A percentile compares a stretch with the other conserved stretches of the same genome.
Conservation (phyloP, 2,113 vertebrate genomes). For the Stigmatopora argus region DNA sequence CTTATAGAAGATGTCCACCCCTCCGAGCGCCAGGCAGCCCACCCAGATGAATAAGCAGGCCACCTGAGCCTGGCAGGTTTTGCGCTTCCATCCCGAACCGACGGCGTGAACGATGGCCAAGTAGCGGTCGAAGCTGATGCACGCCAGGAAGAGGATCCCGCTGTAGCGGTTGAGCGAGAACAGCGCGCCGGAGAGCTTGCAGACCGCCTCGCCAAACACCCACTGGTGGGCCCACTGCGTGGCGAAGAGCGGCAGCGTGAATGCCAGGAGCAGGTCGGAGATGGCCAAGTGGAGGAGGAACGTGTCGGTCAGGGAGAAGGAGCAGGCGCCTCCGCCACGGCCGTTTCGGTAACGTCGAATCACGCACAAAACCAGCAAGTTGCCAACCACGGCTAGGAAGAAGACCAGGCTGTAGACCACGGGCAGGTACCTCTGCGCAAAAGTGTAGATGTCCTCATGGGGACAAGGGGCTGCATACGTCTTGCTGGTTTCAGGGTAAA, state of each 20-base stretch:
- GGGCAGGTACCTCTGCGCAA: conserved; percentile 57
- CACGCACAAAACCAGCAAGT: conserved; percentile 77
- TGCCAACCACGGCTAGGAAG: conserved; percentile 73
- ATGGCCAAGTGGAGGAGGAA: conserved; percentile 85
- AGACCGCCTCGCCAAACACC: conserved; percentile 66
- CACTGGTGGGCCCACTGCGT: conserved; percentile 67
- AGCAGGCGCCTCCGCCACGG: conserved; percentile 51
- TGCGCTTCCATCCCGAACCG: conserved; percentile 62
- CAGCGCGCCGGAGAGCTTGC: conserved; percentile 71
- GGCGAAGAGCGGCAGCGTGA: conserved; percentile 79
- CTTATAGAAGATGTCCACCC: conserved; percentile 64
- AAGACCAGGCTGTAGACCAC: conserved; percentile 63
- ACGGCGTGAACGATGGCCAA: conserved; percentile 74
- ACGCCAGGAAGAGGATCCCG: conserved; percentile 74
- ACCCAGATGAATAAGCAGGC: conserved; percentile 69
- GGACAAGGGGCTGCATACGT: conserved; percentile 36
- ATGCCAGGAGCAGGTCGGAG: conserved; percentile 78
- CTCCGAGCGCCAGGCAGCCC: conserved; percentile 60
- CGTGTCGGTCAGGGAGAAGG: conserved; percentile 76
- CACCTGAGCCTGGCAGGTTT: conserved; percentile 65
- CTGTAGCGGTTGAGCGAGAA: conserved; percentile 76
- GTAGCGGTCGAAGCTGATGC: conserved; percentile 80
- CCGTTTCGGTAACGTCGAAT: conserved; percentile 66
- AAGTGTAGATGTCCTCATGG: conserved; percentile 29
- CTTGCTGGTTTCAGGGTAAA: fast-evolving